Conservation (phyloP, 2,113 vertebrate species). For the Gobiocypris rarus region DNA sequence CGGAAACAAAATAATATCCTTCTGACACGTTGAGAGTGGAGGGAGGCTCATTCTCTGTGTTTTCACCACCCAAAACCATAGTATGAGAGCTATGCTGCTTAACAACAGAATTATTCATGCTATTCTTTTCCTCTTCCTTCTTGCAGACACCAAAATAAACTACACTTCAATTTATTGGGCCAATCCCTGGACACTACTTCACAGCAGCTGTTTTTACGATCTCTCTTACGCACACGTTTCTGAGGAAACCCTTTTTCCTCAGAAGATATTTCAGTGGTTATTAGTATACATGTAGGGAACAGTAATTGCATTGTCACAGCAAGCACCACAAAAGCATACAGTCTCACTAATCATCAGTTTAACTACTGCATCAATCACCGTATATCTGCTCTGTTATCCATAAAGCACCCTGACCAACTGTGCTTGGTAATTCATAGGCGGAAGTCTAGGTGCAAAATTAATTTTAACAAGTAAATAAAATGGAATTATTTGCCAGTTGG, state of each 20-base stretch:
- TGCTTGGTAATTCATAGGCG: not conserved
- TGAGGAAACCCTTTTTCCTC: slow-evolving; percentile 1
- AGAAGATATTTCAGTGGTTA: not conserved
- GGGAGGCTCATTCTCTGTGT: not conserved
- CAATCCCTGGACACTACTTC: not conserved
- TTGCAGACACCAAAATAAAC: slow-evolving; percentile 31
- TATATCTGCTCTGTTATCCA: not conserved
- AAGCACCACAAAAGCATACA: slow-evolving; percentile 10
- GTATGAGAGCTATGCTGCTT: not conserved
- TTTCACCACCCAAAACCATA: slow-evolving; percentile 11
- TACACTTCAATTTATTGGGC: slow-evolving; percentile 28
- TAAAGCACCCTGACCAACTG: slow-evolving; percentile 8
- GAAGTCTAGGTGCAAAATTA: not conserved
- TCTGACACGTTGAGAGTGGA: not conserved
- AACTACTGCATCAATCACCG: not conserved
- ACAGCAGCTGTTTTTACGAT: not conserved
- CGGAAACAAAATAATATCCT: slow-evolving; percentile 24
- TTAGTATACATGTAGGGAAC: slow-evolving; percentile 12
- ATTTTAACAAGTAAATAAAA: not conserved
- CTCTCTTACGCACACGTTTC: slow-evolving; percentile 8
- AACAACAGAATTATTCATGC: slow-evolving; percentile 33
- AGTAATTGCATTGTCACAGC: slow-evolving; percentile 10
- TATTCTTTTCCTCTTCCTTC: not conserved
- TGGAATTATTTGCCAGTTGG: not conserved
- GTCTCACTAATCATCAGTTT: slow-evolving; percentile 17